phyloP scores from a whole-genome alignment of 2,797 vertebrate species.

The Spea hammondii region DNA sequence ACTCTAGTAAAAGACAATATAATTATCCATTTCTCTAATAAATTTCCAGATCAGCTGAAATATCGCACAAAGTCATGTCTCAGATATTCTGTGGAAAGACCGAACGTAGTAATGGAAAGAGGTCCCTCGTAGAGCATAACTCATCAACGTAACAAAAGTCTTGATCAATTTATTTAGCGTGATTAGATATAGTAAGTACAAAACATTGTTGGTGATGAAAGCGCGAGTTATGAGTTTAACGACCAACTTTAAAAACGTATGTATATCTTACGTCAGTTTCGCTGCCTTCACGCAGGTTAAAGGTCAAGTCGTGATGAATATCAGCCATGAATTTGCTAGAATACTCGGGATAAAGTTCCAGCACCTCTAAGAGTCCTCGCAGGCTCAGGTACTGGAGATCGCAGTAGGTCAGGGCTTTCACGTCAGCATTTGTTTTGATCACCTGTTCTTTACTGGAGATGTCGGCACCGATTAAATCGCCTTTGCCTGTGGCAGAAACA shows the following conservation, averaged over 20 bases:
- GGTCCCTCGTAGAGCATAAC: no score
- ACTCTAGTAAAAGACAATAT: no score
- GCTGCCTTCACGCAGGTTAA: conserved; percentile 91
- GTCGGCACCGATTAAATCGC: conserved; percentile 91
- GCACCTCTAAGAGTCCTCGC: conserved; percentile 82
- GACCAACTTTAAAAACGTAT: background rate
- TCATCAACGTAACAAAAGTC: no score
- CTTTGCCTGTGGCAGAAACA: conserved; percentile 76
- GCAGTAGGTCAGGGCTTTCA: conserved; percentile 94
- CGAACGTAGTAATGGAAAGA: no score
- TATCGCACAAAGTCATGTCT: no score
- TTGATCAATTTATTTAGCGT: no score
- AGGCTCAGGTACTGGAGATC: conserved; percentile 90
- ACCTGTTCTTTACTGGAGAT: conserved; percentile 79
- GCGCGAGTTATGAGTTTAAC: no score
- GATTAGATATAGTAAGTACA: no score
- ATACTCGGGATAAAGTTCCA: conserved; percentile 89
- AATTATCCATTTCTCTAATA: no score
- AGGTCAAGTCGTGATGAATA: conserved; percentile 90
- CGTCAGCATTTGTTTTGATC: conserved; percentile 90
- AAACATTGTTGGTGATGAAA: no score
- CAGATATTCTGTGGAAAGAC: no score
- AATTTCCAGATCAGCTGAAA: no score
- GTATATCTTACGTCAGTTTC: conserved; percentile 78
- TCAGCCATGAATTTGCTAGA: conserved; percentile 81